phyloP scores from a whole-genome alignment of 1,140 invertebrate genomes.

The Platyura marginata region DNA sequence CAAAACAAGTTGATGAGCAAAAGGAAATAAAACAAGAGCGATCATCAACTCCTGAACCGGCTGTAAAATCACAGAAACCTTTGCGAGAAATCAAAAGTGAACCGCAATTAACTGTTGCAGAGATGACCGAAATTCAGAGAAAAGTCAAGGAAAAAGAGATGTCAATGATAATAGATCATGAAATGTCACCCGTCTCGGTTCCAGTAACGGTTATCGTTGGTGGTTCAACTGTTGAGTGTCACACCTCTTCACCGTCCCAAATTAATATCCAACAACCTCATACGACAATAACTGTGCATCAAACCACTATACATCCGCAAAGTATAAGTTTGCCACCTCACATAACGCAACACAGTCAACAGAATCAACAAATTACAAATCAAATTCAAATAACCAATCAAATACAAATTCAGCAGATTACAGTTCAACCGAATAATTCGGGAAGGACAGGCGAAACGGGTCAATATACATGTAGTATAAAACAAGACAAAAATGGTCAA shows the following conservation, averaged over 20 bases:
- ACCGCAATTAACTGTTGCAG: not conserved
- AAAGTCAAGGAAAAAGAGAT: conserved; percentile 1
- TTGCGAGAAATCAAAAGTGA: not conserved
- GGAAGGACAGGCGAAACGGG: not conserved
- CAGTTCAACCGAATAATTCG: conserved; percentile 2
- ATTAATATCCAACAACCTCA: conserved; percentile 4
- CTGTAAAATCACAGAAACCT: no score
- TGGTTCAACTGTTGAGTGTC: not conserved
- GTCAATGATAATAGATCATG: not conserved
- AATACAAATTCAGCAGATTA: conserved; percentile 5
- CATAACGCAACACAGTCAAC: not conserved
- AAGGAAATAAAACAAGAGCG: no score
- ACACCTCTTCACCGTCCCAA: not conserved
- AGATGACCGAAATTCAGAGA: conserved; percentile 3
- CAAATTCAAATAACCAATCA: conserved; percentile 5
- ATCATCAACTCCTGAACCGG: no score
- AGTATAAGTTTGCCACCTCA: not conserved
- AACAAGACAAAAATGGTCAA: conserved; percentile 1
- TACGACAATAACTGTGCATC: conserved; percentile 4
- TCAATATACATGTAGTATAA: not conserved
- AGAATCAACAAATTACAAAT: conserved; percentile 1
- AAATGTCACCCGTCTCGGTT: not conserved
- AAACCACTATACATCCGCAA: conserved; percentile 4
- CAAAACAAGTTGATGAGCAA: no score
- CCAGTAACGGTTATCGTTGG: conserved; percentile 4